A percentile compares a stretch with the other conserved stretches of the same genome.
Evolutionary conservation across 2,113 vertebrate species (phyloP).

Genomic region (Marcusenius ussheri): DNA sequence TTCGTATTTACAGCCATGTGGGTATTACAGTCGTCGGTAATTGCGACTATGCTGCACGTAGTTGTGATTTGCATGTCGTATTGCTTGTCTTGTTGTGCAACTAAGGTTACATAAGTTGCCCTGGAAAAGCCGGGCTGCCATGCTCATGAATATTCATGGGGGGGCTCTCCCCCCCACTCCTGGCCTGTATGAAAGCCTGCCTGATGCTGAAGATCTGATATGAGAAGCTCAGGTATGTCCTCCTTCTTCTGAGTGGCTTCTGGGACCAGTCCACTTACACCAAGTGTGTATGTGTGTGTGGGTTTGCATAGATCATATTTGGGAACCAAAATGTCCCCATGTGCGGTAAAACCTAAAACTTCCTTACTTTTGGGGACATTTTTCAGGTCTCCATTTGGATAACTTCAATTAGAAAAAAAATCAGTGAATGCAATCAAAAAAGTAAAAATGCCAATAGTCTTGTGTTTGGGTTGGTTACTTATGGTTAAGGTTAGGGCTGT

Average conservation of each 20-base stretch:
- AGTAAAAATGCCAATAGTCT: too few species aligned
- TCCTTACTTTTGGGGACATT: too few species aligned
- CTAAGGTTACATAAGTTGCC: constrained; percentile 9
- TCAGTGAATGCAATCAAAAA: too few species aligned
- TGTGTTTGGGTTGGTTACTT: too few species aligned
- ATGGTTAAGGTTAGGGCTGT: too few species aligned
- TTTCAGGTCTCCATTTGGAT: too few species aligned
- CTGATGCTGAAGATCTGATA: too few species aligned
- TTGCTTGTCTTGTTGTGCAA: neutral
- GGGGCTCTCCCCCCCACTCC: too few species aligned
- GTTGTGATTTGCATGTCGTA: neutral
- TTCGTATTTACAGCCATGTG: neutral
- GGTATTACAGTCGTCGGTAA: neutral
- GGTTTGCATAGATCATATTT: too few species aligned
- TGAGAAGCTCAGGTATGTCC: neutral
- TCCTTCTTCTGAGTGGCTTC: neutral
- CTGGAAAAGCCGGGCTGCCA: neutral
- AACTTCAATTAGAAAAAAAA: too few species aligned
- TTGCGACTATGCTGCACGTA: neutral
- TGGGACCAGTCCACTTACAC: neutral
- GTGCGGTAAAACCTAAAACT: too few species aligned
- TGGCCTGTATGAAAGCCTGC: neutral
- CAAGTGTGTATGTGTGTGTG: neutral
- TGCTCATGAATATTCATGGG: neutral
- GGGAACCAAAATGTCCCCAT: too few species aligned